Evolutionary conservation across 2,888 invertebrate genomes (phyloP).

Genomic region (Morpho helenor): DNA sequence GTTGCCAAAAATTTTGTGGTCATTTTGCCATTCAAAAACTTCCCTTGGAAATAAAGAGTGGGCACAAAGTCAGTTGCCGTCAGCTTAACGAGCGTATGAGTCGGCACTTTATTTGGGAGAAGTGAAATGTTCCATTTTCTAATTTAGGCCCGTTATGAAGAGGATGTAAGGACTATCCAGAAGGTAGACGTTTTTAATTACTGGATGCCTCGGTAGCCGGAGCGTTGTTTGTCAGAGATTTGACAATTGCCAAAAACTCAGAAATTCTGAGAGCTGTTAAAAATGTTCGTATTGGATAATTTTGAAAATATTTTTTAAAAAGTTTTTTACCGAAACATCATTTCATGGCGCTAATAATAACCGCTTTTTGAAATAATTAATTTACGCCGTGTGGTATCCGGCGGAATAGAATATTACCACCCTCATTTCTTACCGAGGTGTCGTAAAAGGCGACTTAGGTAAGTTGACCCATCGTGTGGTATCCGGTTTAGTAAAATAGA

Average conservation of each 20-base stretch:
- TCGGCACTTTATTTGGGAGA: constrained; percentile 12
- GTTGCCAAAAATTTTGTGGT: constrained; percentile 13
- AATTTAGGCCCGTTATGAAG: constrained; percentile 8
- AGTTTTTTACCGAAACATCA: no score
- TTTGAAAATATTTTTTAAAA: no score
- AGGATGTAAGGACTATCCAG: constrained; percentile 10
- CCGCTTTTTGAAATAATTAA: no score
- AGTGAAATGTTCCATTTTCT: constrained; percentile 11
- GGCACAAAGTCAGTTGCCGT: constrained; percentile 5
- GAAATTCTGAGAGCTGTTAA: background rate
- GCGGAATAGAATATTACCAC: no score
- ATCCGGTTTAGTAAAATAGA: no score
- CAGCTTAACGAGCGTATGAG: constrained; percentile 7
- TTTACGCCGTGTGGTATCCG: no score
- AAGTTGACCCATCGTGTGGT: no score
- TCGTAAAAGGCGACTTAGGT: no score
- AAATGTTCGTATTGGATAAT: no score
- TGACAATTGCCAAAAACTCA: constrained; percentile 3
- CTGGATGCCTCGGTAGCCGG: background rate
- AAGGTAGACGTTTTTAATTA: constrained; percentile 17
- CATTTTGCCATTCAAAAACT: constrained; percentile 11
- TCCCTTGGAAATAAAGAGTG: constrained; percentile 8
- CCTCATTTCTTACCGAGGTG: no score
- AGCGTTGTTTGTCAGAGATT: constrained; percentile 6
- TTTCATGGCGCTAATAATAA: no score